Evolutionary conservation across 2,888 invertebrate species (phyloP), one percentile per base, ranked within the genome.

Genomic region (Salticus scenicus): DNA sequence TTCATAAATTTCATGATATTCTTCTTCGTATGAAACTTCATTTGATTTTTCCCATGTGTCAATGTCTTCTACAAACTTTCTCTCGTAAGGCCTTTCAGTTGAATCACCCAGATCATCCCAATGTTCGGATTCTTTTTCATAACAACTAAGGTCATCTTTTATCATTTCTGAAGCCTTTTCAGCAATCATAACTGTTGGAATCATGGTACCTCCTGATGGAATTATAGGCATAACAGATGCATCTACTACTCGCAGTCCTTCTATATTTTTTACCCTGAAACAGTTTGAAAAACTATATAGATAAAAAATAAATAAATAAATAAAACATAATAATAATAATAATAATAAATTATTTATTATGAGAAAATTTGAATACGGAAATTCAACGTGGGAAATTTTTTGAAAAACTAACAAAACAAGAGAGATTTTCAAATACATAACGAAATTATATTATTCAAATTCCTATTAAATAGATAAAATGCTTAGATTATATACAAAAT

Each of bases 121-220:
- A 12, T 57, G 24, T 24, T 57, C 57, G 5, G 24, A 12, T 4
- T 57, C 24, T 24, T 57, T 17, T 12, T 24, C 24, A 24, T 24
- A 33, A 17, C 66, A 66, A 8, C 31, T 12, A 2, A 66, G 10
- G 27, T 12, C n/a, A 20, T 30, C n/a, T 31, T 66, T 66, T 1
- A 66, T 66, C 20, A 31, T 31, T 0, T 66, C 14, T 8, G 66
- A 66, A 5, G 66, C 66, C 20, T 66, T 66, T n/a, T 66, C 66
- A 14, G 66, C 66, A 4, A 66, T 33, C 66, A 66, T 66, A n/a
- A 66, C 5, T 4, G 66, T 66, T n/a, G 66, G 66, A 20, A 66
- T 66, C 8, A 14, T 31, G 10, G 66, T 66, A n/a, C 17, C 8
- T 0, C 66, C 66, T 12, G 31, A 66, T 8, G 66, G 31, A 8